Evolutionary conservation across 2,113 vertebrate genomes (phyloP), one percentile per base, ranked within the genome.

Genomic region (Sarotherodon lohbergeri): DNA sequence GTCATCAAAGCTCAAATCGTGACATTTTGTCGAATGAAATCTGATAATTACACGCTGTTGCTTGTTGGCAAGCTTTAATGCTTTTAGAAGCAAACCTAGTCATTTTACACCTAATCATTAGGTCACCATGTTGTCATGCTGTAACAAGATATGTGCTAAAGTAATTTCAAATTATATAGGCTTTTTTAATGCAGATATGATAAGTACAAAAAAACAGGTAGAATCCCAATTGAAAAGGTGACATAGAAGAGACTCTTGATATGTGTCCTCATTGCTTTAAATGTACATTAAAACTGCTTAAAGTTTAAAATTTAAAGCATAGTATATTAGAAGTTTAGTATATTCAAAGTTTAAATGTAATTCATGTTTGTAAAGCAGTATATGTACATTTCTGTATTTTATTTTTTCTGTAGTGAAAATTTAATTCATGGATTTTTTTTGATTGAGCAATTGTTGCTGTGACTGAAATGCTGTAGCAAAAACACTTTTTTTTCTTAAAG

Each of bases 71-170:
- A 57, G 46, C 71, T 85, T 76, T 83, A 71, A 89, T 85, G 54
- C 6, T 41, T 73, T 87, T 76, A 36, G n/a, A 87, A 81, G 63
- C 50, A 43, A 56, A 79, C 46, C 39, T 5, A 32, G 78, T 88
- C 80, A 52, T 89, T 85, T 59, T 82, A 81, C 19, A 87, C 73
- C 83, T 46, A 27, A 84, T 91, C 22, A 85, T 91, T 90, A 81
- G 63, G 76, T 90, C 91, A 88, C 66, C 84, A 81, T 83, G 83
- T 84, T 89, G 85, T 81, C 50, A 80, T 50, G 48, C 48, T 56
- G 41, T 59, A 85, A 88, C 19, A 48, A 78, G 36, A 82, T 63
- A 80, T 73, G 29, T 11, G 57, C 71, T 50, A 4, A 48, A 54
- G 73, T 88, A 29, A 85, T 89, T 80, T 82, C 17, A 80, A 56